A percentile compares a stretch with the other conserved stretches of the same genome.
Conservation (phyloP, 2,888 invertebrate genomes). For the Rhorus exstirpatorius region DNA sequence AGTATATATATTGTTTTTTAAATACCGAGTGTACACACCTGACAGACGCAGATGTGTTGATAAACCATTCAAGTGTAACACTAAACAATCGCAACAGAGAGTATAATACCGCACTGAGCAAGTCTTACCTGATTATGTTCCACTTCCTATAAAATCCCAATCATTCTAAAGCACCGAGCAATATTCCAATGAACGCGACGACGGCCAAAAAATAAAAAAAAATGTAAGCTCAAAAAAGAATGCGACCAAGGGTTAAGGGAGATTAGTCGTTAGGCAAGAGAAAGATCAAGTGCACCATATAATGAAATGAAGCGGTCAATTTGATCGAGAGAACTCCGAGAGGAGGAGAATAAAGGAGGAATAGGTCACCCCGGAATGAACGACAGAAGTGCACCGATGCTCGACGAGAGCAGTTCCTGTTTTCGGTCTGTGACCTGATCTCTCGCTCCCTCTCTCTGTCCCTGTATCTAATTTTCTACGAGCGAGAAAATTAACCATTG, state of each 20-base stretch:
- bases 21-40: too few species aligned
- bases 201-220: too few species aligned
- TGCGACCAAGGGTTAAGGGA: constrained; percentile 58
- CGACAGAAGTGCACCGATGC: constrained; percentile 57
- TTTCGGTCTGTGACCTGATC: constrained; percentile 62
- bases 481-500: constrained; percentile 33
- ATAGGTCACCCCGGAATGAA: constrained; percentile 64
- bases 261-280: constrained; percentile 1
- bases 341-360: constrained; percentile 23
- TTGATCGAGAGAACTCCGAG: constrained; percentile 17
- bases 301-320: constrained; percentile 10
- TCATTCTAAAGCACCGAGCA: too few species aligned
- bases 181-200: too few species aligned
- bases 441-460: constrained; percentile 21
- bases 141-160: too few species aligned
- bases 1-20: too few species aligned
- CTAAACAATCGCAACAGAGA: too few species aligned
- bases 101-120: too few species aligned
- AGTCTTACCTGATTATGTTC: too few species aligned
- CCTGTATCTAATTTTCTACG: neutral
- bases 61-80: too few species aligned
- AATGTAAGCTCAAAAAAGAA: too few species aligned
- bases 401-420: constrained; percentile 52
- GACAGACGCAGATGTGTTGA: too few species aligned
- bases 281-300: constrained; percentile 33